phyloP scores from a whole-genome alignment of 2,797 vertebrate species.

The Sebastiscus tertius region DNA sequence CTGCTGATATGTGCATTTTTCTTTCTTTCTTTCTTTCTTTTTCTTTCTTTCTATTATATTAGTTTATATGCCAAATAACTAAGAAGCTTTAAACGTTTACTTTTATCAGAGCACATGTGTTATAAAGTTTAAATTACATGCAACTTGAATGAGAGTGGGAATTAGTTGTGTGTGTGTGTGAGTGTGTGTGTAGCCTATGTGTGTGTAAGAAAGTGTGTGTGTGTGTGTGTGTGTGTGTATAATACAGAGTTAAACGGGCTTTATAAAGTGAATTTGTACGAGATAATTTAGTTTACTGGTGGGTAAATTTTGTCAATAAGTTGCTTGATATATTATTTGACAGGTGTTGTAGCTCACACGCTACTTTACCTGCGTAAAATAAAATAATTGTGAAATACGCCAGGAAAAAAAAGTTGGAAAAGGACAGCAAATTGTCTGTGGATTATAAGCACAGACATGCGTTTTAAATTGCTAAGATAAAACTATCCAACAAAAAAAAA shows the following conservation, averaged over 20 bases:
- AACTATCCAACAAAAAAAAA: not conserved
- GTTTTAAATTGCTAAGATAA: constrained; percentile 14
- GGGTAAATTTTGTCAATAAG: constrained; percentile 5
- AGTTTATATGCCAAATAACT: constrained; percentile 30
- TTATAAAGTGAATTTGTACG: constrained; percentile 22
- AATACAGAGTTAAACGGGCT: constrained; percentile 3
- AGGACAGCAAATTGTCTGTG: not conserved
- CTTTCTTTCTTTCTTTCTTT: not conserved
- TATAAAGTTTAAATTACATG: constrained; percentile 28
- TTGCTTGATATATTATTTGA: not conserved
- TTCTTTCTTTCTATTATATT: not conserved
- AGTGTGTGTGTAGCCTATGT: not conserved
- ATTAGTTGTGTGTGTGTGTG: not conserved
- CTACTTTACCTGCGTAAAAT: constrained; percentile 3
- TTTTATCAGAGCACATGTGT: constrained; percentile 32
- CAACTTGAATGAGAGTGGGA: constrained; percentile 14
- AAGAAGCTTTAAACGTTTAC: constrained; percentile 37
- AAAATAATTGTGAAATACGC: not conserved
- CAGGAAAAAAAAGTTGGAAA: not conserved
- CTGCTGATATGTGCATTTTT: not conserved
- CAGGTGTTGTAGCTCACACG: not conserved
- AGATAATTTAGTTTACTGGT: constrained; percentile 16
- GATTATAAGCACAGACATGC: not conserved
- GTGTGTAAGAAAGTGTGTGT: constrained; percentile 4
- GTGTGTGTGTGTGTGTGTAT: not conserved